Conservation (phyloP, 1,140 invertebrate genomes). For the Zaprionus davidi region DNA sequence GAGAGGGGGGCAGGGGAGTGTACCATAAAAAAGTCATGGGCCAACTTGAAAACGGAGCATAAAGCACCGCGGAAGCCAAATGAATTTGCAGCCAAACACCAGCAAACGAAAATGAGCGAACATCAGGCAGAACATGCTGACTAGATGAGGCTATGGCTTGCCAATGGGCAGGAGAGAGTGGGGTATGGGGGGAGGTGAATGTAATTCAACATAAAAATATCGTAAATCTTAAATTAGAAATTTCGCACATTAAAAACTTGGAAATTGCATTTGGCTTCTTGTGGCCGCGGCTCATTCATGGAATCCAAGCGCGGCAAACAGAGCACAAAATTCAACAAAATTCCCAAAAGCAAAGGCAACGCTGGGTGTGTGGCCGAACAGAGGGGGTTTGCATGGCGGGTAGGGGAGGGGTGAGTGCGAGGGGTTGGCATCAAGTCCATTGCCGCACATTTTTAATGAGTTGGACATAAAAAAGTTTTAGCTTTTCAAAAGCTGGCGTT, state of each 20-base stretch:
- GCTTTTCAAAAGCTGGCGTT: constrained; percentile 74
- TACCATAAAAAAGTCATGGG: constrained; percentile 58
- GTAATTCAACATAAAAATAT: constrained; percentile 83
- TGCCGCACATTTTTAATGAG: constrained; percentile 81
- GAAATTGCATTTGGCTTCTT: constrained; percentile 78
- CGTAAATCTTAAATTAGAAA: constrained; percentile 83
- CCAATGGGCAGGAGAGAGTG: not conserved
- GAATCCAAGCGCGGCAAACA: constrained; percentile 8
- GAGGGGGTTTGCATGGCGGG: constrained; percentile 9
- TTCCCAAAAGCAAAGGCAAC: constrained; percentile 47
- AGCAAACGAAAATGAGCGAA: constrained; percentile 71
- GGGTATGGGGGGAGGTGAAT: constrained; percentile 22
- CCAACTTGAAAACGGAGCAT: constrained; percentile 48
- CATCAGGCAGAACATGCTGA: constrained; percentile 40
- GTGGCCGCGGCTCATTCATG: constrained; percentile 39
- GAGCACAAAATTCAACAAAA: constrained; percentile 52
- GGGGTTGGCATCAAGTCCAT: constrained; percentile 64
- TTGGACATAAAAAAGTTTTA: constrained; percentile 82
- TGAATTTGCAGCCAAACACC: constrained; percentile 74
- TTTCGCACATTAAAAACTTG: constrained; percentile 83
- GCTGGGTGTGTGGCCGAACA: not conserved
- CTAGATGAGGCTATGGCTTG: not conserved
- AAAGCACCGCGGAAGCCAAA: constrained; percentile 47
- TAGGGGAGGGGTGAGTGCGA: not conserved
- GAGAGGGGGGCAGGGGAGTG: not conserved